These are phyloP conservation scores for Pocillopora meandrina DNA, from an alignment of 92 coral and sea anemone genomes.

Conservation along the genomic window DNA sequence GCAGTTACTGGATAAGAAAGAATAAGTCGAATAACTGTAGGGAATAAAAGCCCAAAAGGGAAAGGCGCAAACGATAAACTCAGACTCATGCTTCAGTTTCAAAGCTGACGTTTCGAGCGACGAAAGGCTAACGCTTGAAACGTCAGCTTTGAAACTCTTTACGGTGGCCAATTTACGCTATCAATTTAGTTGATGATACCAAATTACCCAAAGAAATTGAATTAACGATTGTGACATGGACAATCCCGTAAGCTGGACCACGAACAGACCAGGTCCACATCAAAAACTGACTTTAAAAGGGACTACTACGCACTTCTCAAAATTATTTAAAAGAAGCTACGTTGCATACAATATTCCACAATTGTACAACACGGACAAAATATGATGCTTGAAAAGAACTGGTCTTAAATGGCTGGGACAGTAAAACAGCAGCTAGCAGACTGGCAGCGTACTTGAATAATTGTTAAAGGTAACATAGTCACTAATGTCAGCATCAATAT, in stretches of 20 bases:
- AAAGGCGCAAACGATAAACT: constrained; percentile 13
- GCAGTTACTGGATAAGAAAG: too few relatives aligned
- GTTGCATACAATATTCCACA: constrained; percentile 11
- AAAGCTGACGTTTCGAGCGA: too few relatives aligned
- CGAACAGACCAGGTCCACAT: constrained; percentile 10
- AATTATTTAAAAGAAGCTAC: neutral
- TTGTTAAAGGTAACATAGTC: neutral
- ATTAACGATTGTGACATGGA: neutral
- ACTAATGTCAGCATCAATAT: too few relatives aligned
- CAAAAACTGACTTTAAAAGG: constrained; percentile 23
- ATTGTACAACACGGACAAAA: neutral
- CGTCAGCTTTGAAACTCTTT: too few relatives aligned
- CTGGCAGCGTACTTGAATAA: constrained; percentile 14
- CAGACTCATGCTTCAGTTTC: neutral
- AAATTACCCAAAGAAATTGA: too few relatives aligned
- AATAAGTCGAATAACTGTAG: too few relatives aligned
- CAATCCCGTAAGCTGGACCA: neutral
- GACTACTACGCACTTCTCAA: neutral
- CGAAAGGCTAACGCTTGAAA: too few relatives aligned
- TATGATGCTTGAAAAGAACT: constrained; percentile 14
- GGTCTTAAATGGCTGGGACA: constrained; percentile 11
- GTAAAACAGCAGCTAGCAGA: neutral
- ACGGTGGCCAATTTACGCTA: too few relatives aligned
- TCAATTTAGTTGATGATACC: too few relatives aligned
- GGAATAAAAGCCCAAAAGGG: neutral